Evolutionary conservation across 2,113 vertebrate species (phyloP).

Genomic region (Cyanoramphus novaezelandiae): DNA sequence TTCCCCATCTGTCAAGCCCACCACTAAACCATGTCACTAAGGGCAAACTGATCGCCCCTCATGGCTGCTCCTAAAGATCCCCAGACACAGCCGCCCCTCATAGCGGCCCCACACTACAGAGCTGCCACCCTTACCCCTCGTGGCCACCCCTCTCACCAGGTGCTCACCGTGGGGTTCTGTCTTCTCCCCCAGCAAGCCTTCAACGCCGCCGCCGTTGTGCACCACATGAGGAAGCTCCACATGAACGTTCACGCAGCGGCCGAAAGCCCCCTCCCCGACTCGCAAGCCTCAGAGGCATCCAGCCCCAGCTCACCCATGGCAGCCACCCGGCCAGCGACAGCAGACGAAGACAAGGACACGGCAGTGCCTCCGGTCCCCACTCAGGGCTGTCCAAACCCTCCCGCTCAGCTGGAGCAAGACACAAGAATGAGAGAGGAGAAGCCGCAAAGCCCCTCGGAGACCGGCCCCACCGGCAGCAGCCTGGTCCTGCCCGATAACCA

Average conservation of each 20-base stretch:
- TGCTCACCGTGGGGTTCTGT: not conserved
- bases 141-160: not conserved
- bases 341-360: not conserved
- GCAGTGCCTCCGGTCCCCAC: not conserved
- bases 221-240: constrained; percentile 91
- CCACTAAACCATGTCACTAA: not conserved
- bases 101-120: not conserved
- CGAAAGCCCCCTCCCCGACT: not conserved
- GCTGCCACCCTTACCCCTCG: not conserved
- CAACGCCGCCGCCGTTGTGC: constrained; percentile 81
- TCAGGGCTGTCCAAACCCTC: not conserved
- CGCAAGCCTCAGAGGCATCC: constrained; percentile 37
- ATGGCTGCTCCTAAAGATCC: not conserved
- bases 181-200: constrained; percentile 84
- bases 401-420: not conserved
- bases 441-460: constrained; percentile 3
- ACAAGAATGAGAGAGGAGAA: not conserved
- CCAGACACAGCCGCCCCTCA: not conserved
- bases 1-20: not conserved
- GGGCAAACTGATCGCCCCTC: not conserved
- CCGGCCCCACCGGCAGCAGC: not conserved
- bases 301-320: not conserved
- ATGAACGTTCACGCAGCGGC: constrained; percentile 63
- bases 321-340: not conserved
- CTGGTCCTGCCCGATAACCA: constrained; percentile 31